These are phyloP conservation scores for Lepidurus couesii DNA, from an alignment of 1,140 invertebrate species.

Conservation along the genomic window DNA sequence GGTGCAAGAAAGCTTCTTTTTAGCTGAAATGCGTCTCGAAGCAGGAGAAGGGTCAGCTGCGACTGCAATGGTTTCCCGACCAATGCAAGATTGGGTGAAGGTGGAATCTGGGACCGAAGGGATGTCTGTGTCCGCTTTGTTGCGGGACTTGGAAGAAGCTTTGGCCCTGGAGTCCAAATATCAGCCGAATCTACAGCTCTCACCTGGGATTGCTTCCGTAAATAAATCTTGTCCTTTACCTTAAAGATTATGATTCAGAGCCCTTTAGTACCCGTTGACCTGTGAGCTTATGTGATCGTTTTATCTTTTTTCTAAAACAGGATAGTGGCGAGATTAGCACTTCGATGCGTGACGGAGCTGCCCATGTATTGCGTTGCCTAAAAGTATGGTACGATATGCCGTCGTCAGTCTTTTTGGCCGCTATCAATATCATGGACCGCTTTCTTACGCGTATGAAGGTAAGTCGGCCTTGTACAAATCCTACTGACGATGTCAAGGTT, in stretches of 20 bases:
- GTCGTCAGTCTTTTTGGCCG: slow-evolving; percentile 66
- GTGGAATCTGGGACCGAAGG: slow-evolving; percentile 1
- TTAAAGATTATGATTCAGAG: not conserved
- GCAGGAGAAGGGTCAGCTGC: not conserved
- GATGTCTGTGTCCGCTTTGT: slow-evolving; percentile 47
- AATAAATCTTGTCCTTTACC: slow-evolving; percentile 34
- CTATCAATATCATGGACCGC: slow-evolving; percentile 68
- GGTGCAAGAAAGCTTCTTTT: not conserved
- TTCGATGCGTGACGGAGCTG: slow-evolving; percentile 65
- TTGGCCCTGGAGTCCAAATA: slow-evolving; percentile 61
- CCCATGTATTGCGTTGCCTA: slow-evolving; percentile 68
- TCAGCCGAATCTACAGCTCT: slow-evolving; percentile 59
- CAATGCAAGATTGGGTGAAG: not conserved
- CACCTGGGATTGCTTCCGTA: slow-evolving; percentile 44
- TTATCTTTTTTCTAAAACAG: slow-evolving; percentile 39
- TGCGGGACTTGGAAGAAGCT: slow-evolving; percentile 60
- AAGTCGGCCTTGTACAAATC: slow-evolving; percentile 38
- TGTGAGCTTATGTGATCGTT: slow-evolving; percentile 23
- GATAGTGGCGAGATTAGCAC: slow-evolving; percentile 60
- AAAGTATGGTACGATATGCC: slow-evolving; percentile 76
- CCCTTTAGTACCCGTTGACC: not conserved
- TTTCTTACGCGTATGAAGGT: slow-evolving; percentile 67
- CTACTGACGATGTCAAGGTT: too few species aligned
- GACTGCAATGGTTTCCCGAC: not conserved
- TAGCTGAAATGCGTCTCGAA: not conserved